Evolutionary conservation across 2,888 invertebrate genomes (phyloP).

Genomic region (Zygaena filipendulae): DNA sequence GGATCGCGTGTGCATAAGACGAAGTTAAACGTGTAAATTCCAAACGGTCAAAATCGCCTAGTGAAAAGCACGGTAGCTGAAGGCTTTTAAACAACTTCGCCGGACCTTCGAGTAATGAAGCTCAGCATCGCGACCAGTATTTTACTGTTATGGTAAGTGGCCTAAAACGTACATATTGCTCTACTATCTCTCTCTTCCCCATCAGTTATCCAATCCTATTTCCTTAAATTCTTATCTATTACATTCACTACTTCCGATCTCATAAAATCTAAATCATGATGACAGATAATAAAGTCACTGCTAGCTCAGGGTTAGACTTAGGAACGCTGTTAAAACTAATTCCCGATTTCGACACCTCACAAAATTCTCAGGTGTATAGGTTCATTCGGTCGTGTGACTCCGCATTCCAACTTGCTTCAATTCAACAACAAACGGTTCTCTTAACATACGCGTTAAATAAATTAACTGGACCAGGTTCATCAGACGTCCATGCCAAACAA

Average conservation of each 20-base stretch:
- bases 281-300: background rate
- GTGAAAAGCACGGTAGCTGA: constrained; percentile 3
- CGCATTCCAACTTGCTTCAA: constrained; percentile 6
- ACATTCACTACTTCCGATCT: no score
- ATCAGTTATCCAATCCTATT: background rate
- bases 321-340: constrained; percentile 8
- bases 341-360: constrained; percentile 10
- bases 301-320: no score
- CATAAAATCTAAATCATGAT: background rate
- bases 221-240: background rate
- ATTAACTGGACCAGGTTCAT: constrained; percentile 8
- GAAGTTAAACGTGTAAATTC: no score
- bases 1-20: no score
- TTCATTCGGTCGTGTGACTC: constrained; percentile 13
- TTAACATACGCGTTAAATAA: constrained; percentile 10
- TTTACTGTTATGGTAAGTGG: constrained; percentile 8
- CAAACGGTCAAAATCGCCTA: constrained; percentile 7
- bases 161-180: constrained; percentile 7
- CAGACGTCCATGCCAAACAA: constrained; percentile 12
- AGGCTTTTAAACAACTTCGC: constrained; percentile 6
- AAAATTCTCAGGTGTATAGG: constrained; percentile 10
- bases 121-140: background rate
- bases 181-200: constrained; percentile 1
- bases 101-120: no score
- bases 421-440: constrained; percentile 4